phyloP scores from a whole-genome alignment of 2,113 vertebrate genomes.

The Cochlearius cochlearius region DNA sequence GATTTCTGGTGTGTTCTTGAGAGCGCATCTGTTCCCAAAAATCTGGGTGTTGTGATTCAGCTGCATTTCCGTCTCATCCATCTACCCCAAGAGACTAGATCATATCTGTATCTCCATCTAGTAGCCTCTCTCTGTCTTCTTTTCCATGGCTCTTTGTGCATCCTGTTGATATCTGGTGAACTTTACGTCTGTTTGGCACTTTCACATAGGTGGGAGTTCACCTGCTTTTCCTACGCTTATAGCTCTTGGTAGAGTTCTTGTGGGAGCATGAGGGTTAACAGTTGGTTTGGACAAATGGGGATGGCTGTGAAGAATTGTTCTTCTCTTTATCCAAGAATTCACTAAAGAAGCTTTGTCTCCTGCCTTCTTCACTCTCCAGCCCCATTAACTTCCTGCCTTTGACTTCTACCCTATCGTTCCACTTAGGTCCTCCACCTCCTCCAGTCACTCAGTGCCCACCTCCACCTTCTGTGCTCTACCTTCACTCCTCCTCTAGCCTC shows the following conservation, averaged over 20 bases:
- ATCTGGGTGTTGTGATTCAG: background rate
- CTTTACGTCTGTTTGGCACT: background rate
- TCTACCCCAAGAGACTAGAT: background rate
- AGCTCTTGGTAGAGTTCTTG: background rate
- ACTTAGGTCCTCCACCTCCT: background rate
- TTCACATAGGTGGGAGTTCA: background rate
- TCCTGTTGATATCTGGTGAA: background rate
- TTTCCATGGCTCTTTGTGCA: background rate
- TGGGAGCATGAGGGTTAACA: background rate
- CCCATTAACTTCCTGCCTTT: background rate
- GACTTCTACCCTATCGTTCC: background rate
- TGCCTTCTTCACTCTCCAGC: background rate
- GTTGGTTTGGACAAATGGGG: background rate
- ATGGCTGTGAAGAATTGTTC: background rate
- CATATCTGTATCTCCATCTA: background rate
- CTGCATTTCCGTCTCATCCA: background rate
- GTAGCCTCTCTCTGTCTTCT: background rate
- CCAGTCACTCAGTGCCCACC: background rate
- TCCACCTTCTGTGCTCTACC: background rate
- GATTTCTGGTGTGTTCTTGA: background rate
- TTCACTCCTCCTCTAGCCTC: background rate
- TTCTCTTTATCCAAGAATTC: background rate
- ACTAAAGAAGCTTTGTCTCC: background rate
- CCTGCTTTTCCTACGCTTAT: background rate
- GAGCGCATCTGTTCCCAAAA: background rate